A percentile compares a stretch with the other conserved stretches of the same genome.
Evolutionary conservation across 2,888 invertebrate species (phyloP).

Genomic region (Melanargia galathea): DNA sequence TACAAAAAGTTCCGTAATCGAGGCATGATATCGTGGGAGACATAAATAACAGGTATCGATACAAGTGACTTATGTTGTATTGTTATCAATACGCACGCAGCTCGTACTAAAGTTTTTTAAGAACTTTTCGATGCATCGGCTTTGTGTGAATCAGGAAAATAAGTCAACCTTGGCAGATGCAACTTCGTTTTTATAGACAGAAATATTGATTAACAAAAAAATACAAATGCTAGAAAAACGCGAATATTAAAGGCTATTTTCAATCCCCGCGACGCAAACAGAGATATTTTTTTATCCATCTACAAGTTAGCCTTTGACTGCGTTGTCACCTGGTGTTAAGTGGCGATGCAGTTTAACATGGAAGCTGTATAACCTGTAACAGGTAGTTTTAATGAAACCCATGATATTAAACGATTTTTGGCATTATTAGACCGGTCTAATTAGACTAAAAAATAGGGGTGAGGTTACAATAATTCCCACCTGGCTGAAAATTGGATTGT

Average conservation of each 20-base stretch:
- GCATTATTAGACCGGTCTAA: too few species aligned
- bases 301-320: not conserved
- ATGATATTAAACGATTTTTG: too few species aligned
- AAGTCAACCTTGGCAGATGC: conserved; percentile 21
- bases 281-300: too few species aligned
- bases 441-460: too few species aligned
- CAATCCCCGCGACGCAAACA: too few species aligned
- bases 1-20: conserved; percentile 20
- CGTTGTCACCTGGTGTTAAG: too few species aligned
- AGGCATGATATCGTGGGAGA: conserved; percentile 43
- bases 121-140: conserved; percentile 13
- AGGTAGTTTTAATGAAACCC: too few species aligned
- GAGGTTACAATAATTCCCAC: too few species aligned
- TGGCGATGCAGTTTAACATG: too few species aligned
- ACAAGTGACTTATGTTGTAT: conserved; percentile 44
- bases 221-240: not conserved
- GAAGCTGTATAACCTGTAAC: too few species aligned
- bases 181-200: not conserved
- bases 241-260: not conserved
- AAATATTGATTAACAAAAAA: not conserved
- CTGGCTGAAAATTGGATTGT: too few species aligned
- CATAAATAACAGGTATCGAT: conserved; percentile 46
- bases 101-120: conserved; percentile 37
- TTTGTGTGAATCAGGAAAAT: conserved; percentile 25
- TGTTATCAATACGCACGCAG: conserved; percentile 41